These are phyloP conservation scores for Carlito syrichta DNA, from an alignment of 2,113 vertebrate species.

Conservation along the genomic window DNA sequence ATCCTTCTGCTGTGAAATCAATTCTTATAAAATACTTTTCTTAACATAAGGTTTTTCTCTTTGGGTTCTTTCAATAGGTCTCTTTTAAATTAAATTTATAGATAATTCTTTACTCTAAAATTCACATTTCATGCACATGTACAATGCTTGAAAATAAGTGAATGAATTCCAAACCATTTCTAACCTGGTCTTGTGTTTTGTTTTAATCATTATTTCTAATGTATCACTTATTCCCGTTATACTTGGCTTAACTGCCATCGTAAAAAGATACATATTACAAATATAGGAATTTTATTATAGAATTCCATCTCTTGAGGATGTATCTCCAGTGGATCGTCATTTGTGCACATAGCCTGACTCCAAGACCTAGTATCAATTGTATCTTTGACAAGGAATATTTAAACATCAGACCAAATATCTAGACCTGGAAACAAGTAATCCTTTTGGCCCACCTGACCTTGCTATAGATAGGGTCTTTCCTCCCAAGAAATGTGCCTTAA, in stretches of 20 bases:
- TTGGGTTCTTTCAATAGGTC: not conserved
- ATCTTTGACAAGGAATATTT: not conserved
- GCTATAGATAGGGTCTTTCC: not conserved
- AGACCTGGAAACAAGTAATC: not conserved
- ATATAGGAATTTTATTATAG: not conserved
- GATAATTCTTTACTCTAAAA: not conserved
- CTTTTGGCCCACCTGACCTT: not conserved
- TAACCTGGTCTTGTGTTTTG: not conserved
- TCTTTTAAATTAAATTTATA: not conserved
- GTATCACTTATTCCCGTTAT: not conserved
- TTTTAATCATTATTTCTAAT: not conserved
- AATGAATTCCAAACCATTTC: not conserved
- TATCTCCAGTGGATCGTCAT: not conserved
- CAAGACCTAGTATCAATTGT: not conserved
- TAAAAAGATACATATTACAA: not conserved
- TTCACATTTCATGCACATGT: not conserved
- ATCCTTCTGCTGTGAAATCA: not conserved
- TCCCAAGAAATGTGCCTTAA: not conserved
- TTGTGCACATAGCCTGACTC: not conserved
- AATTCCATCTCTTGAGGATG: not conserved
- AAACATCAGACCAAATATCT: not conserved
- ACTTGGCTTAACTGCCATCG: not conserved
- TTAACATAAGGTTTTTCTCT: not conserved
- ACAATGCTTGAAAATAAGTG: constrained; percentile 20
- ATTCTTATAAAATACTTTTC: not conserved